phyloP scores from a whole-genome alignment of 2,888 invertebrate genomes.

The Napeogenes sylphis region DNA sequence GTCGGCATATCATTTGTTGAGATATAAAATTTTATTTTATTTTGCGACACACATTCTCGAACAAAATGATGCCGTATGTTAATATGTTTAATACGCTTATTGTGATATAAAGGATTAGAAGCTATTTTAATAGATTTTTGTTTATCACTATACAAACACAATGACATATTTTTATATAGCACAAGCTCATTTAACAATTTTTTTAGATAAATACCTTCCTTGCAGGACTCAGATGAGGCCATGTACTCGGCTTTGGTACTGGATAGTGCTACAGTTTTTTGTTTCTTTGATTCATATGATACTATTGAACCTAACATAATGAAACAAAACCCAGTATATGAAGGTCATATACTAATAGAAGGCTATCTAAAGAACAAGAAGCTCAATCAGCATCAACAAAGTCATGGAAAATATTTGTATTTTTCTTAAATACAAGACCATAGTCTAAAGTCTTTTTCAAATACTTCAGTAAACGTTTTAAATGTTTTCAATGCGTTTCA shows the following conservation, averaged over 20 bases:
- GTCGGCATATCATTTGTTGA: no score
- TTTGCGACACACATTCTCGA: neutral
- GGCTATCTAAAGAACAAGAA: conserved; percentile 17
- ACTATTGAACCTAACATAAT: no score
- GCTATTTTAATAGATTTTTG: conserved; percentile 1
- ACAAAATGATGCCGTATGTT: conserved; percentile 28
- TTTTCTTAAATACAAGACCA: conserved; percentile 14
- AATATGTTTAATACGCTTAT: conserved; percentile 28
- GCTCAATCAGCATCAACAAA: conserved; percentile 24
- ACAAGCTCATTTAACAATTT: conserved; percentile 24
- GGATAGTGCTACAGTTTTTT: conserved; percentile 38
- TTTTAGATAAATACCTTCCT: conserved; percentile 30
- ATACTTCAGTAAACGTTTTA: conserved; percentile 25
- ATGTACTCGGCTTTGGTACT: conserved; percentile 33
- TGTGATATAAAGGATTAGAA: conserved; percentile 25
- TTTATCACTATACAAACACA: conserved; percentile 9
- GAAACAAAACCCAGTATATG: no score
- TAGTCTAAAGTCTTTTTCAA: conserved; percentile 16
- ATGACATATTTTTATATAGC: neutral
- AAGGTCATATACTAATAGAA: no score
- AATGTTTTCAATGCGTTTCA: conserved; percentile 28
- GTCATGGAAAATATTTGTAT: conserved; percentile 8
- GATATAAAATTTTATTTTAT: no score
- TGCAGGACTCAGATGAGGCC: conserved; percentile 26
- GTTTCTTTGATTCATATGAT: no score